Evolutionary conservation across 1,140 invertebrate genomes (phyloP).

Genomic region (Zaprionus nigranus): DNA sequence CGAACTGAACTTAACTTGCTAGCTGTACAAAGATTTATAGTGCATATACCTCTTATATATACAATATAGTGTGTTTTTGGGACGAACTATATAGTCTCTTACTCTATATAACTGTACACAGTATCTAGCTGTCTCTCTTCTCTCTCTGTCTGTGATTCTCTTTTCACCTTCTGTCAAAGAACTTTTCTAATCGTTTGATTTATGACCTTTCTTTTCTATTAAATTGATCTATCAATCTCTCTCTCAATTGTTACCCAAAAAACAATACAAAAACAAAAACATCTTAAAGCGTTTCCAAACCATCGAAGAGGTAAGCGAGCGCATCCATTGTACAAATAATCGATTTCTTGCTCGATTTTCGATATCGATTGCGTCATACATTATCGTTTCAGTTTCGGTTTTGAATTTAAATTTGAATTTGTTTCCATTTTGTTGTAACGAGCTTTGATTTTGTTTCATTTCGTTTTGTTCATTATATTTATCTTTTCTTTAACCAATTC

Average conservation of each 20-base stretch:
- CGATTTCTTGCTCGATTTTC: slow-evolving; percentile 40
- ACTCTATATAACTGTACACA: slow-evolving; percentile 2
- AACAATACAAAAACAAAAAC: slow-evolving; percentile 12
- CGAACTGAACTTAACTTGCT: background rate
- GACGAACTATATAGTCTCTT: background rate
- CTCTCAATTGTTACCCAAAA: slow-evolving; percentile 29
- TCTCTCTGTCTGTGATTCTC: background rate
- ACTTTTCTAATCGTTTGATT: slow-evolving; percentile 47
- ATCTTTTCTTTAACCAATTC: background rate
- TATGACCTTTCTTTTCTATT: slow-evolving; percentile 48
- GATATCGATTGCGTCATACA: slow-evolving; percentile 30
- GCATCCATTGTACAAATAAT: slow-evolving; percentile 20
- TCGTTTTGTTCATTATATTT: background rate
- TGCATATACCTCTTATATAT: background rate
- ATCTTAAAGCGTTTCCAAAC: slow-evolving; percentile 88
- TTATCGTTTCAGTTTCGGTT: slow-evolving; percentile 28
- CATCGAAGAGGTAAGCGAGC: slow-evolving; percentile 89
- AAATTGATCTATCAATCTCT: slow-evolving; percentile 43
- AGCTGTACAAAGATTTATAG: background rate
- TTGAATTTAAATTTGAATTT: slow-evolving; percentile 23
- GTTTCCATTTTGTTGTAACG: slow-evolving; percentile 20
- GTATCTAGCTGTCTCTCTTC: background rate
- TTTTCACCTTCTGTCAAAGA: slow-evolving; percentile 3
- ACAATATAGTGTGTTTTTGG: background rate
- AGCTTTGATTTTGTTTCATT: slow-evolving; percentile 8